Conservation (phyloP, 1,140 invertebrate species). For the Drosophila elegans region DNA sequence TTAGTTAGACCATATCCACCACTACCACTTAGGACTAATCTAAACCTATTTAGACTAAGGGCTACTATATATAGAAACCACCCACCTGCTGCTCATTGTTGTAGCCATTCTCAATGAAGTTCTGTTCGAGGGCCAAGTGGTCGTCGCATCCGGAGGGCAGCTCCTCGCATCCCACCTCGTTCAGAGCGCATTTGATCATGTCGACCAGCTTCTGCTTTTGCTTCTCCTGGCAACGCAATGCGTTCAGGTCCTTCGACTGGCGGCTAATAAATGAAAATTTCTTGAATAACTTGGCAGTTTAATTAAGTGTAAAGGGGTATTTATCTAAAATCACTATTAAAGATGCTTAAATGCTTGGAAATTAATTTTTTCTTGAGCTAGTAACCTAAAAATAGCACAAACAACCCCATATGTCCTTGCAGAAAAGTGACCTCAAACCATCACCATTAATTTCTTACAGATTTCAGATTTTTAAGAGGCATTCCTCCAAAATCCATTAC, state of each 20-base stretch:
- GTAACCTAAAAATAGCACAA: neutral
- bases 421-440: too few relatives aligned
- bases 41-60: neutral
- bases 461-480: too few relatives aligned
- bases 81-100: conserved; percentile 84
- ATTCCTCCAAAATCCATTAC: too few relatives aligned
- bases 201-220: conserved; percentile 92
- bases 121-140: conserved; percentile 87
- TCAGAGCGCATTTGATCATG: conserved; percentile 92
- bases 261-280: conserved; percentile 38
- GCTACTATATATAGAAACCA: conserved; percentile 5
- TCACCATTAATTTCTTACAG: too few relatives aligned
- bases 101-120: conserved; percentile 82
- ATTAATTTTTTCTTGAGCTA: too few relatives aligned
- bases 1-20: conserved; percentile 52
- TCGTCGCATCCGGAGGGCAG: conserved; percentile 93
- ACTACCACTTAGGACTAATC: conserved; percentile 42
- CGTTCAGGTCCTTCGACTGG: conserved; percentile 86
- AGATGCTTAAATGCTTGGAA: too few relatives aligned
- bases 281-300: neutral
- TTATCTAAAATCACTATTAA: too few relatives aligned
- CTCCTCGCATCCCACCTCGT: conserved; percentile 93
- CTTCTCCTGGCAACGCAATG: conserved; percentile 91
- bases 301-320: too few relatives aligned
- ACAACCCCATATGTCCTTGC: too few relatives aligned